phyloP scores from a whole-genome alignment of 1,140 invertebrate genomes.

The Apis mellifera region DNA sequence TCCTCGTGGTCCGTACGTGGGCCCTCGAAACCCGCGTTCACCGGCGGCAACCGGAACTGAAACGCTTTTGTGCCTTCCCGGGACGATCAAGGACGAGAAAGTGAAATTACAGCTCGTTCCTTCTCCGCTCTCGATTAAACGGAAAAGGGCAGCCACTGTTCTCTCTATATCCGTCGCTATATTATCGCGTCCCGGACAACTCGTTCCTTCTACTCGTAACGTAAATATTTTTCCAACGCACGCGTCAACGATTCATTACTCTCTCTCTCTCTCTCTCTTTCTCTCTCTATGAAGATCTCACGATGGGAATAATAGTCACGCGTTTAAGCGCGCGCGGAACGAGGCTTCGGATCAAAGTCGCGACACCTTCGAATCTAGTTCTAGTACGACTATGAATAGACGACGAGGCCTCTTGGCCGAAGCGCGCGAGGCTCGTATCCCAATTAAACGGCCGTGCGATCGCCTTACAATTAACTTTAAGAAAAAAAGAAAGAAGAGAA shows the following conservation, averaged over 20 bases:
- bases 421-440: slow-evolving; percentile 61
- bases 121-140: slow-evolving; percentile 39
- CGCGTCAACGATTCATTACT: no score
- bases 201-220: neutral
- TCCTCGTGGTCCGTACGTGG: slow-evolving; percentile 21
- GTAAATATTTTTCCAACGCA: neutral
- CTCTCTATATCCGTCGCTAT: neutral
- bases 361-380: slow-evolving; percentile 73
- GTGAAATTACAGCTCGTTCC: slow-evolving; percentile 58
- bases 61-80: slow-evolving; percentile 59
- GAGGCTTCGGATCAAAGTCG: slow-evolving; percentile 73
- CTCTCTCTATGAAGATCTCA: neutral
- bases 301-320: slow-evolving; percentile 38
- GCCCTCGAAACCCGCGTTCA: slow-evolving; percentile 55
- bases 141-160: slow-evolving; percentile 47
- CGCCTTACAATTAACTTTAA: slow-evolving; percentile 59
- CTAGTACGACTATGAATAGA: slow-evolving; percentile 78
- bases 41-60: slow-evolving; percentile 64
- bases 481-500: neutral
- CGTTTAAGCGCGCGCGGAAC: slow-evolving; percentile 58
- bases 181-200: neutral
- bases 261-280: neutral
- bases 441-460: slow-evolving; percentile 63
- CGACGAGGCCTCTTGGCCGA: slow-evolving; percentile 72
- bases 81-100: slow-evolving; percentile 66